Conservation (phyloP, 2,888 invertebrate species). For the Dicyrtomina minuta region DNA sequence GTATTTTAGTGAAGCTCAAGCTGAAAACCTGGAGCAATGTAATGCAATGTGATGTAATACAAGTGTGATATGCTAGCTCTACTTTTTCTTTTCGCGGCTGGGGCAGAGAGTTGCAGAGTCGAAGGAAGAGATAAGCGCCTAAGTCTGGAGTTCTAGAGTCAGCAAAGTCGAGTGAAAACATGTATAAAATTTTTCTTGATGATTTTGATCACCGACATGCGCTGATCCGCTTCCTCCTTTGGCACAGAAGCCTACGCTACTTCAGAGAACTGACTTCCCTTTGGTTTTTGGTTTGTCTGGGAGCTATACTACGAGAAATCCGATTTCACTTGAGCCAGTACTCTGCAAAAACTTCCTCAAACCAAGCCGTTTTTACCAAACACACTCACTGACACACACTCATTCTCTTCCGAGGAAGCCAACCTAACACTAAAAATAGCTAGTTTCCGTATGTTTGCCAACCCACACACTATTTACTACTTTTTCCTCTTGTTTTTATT, state of each 20-base stretch:
- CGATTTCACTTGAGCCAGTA: constrained; percentile 50
- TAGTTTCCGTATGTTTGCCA: constrained; percentile 47
- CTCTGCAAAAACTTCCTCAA: constrained; percentile 50
- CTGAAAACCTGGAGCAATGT: too few species aligned
- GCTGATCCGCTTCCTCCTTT: constrained; percentile 18
- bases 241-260: constrained; percentile 36
- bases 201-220: constrained; percentile 30
- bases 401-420: constrained; percentile 39
- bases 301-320: constrained; percentile 31
- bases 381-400: constrained; percentile 50
- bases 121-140: neutral
- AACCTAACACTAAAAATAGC: constrained; percentile 53
- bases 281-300: neutral
- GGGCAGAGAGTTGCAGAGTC: neutral
- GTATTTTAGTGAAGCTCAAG: constrained; percentile 11
- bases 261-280: constrained; percentile 12
- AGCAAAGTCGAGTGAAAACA: constrained; percentile 27
- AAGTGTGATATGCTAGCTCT: too few species aligned
- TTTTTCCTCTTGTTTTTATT: constrained; percentile 8
- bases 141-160: neutral
- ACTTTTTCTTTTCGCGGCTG: constrained; percentile 5
- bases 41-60: too few species aligned
- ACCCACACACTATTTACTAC: constrained; percentile 14
- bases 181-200: constrained; percentile 36
- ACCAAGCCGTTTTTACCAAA: constrained; percentile 49